These are phyloP conservation scores for Zelostemma sp. DNA, from an alignment of 1,140 invertebrate species.

Conservation along the genomic window DNA sequence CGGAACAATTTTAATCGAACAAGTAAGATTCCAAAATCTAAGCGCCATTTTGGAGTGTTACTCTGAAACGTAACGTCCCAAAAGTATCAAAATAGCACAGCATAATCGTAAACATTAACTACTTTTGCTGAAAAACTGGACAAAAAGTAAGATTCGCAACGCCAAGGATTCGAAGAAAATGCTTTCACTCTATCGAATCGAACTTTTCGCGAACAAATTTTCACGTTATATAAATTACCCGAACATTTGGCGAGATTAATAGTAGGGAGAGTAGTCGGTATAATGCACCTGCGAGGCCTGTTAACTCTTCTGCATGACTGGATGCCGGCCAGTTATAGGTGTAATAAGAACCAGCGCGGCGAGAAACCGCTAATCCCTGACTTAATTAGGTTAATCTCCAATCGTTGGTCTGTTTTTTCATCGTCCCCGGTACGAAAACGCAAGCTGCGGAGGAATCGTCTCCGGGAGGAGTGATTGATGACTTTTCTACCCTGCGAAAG, in stretches of 20 bases:
- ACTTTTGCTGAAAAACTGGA: no score
- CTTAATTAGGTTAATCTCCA: constrained; percentile 56
- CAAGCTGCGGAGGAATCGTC: constrained; percentile 27
- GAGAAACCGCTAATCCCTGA: constrained; percentile 51
- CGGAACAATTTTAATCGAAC: no score
- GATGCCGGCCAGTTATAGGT: constrained; percentile 40
- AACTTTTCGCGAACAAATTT: constrained; percentile 7
- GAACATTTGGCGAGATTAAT: constrained; percentile 23
- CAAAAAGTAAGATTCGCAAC: no score
- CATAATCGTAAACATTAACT: no score
- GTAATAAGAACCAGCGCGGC: constrained; percentile 42
- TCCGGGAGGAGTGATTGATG: constrained; percentile 36
- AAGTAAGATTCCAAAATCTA: no score
- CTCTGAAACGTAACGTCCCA: no score
- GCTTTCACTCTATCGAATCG: background rate
- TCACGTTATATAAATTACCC: constrained; percentile 12
- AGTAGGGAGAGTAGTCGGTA: background rate
- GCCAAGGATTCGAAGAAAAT: background rate
- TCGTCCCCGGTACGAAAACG: constrained; percentile 3
- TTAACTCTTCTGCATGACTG: constrained; percentile 41
- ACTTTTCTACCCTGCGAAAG: constrained; percentile 25
- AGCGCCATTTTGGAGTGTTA: no score
- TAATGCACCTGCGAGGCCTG: constrained; percentile 33
- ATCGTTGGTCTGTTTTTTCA: constrained; percentile 29
- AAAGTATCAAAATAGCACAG: no score